Conservation (phyloP, 2,113 vertebrate genomes). For the Dinomys branickii region DNA sequence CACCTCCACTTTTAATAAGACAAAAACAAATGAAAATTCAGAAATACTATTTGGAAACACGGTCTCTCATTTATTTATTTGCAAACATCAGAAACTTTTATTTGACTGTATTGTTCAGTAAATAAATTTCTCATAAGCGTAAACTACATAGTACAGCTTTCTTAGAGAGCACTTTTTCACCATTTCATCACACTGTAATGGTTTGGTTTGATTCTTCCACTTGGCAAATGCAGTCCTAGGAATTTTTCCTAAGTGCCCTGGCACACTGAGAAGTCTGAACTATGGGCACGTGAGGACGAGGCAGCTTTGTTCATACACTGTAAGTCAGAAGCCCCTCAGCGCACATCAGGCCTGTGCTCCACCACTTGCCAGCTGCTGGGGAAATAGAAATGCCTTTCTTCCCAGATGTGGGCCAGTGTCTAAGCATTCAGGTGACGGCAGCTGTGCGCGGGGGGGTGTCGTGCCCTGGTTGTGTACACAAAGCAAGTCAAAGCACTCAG, state of each 20-base stretch:
- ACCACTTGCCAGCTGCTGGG: background rate
- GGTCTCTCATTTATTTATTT: background rate
- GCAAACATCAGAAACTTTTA: background rate
- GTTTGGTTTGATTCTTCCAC: background rate
- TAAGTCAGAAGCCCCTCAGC: background rate
- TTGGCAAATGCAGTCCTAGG: background rate
- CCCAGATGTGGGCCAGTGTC: background rate
- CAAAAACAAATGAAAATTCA: background rate
- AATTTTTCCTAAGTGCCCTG: fast-evolving
- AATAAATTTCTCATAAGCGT: background rate
- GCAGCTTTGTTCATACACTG: fast-evolving
- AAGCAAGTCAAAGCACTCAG: background rate
- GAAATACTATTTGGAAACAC: background rate
- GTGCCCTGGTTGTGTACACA: background rate
- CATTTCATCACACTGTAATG: background rate
- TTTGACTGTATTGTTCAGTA: no score
- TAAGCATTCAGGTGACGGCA: background rate
- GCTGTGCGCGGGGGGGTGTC: background rate
- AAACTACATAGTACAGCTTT: background rate
- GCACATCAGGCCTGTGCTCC: background rate
- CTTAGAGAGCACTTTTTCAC: background rate
- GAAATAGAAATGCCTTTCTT: background rate
- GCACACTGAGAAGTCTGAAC: background rate
- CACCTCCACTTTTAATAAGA: background rate
- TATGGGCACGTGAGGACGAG: fast-evolving